These are phyloP conservation scores for Moxostoma hubbsi DNA, from an alignment of 2,797 vertebrate species.

Conservation along the genomic window DNA sequence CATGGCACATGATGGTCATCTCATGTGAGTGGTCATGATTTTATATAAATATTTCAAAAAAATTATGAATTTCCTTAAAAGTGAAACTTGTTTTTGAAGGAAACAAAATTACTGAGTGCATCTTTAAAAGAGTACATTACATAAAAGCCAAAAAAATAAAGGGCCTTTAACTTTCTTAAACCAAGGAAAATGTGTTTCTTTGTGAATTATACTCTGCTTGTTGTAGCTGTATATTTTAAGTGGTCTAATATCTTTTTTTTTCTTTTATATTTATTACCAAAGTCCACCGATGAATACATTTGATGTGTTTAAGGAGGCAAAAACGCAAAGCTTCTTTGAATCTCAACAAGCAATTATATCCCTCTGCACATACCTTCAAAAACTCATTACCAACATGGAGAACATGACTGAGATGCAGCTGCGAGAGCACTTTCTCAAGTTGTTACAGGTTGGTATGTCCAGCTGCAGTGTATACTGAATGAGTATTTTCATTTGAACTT, in stretches of 20 bases:
- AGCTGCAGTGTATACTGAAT: background rate
- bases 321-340: conserved; percentile 89
- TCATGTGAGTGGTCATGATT: too few species aligned
- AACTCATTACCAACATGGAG: conserved; percentile 72
- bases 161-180: too few species aligned
- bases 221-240: background rate
- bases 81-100: too few species aligned
- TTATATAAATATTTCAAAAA: too few species aligned
- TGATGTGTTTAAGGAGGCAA: conserved; percentile 91
- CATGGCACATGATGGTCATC: too few species aligned
- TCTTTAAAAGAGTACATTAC: too few species aligned
- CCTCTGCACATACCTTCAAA: conserved; percentile 83
- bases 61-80: too few species aligned
- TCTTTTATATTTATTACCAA: too few species aligned
- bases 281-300: conserved; percentile 88
- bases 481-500: background rate
- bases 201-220: background rate
- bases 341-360: conserved; percentile 84
- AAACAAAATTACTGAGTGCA: too few species aligned
- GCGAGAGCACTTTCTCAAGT: conserved; percentile 80
- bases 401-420: conserved; percentile 77
- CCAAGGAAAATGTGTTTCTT: too few species aligned
- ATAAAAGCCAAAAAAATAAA: too few species aligned
- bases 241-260: too few species aligned
- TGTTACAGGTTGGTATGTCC: conserved; percentile 84